Conservation (phyloP, 2,113 vertebrate species). For the Chloroceryle aenea region DNA sequence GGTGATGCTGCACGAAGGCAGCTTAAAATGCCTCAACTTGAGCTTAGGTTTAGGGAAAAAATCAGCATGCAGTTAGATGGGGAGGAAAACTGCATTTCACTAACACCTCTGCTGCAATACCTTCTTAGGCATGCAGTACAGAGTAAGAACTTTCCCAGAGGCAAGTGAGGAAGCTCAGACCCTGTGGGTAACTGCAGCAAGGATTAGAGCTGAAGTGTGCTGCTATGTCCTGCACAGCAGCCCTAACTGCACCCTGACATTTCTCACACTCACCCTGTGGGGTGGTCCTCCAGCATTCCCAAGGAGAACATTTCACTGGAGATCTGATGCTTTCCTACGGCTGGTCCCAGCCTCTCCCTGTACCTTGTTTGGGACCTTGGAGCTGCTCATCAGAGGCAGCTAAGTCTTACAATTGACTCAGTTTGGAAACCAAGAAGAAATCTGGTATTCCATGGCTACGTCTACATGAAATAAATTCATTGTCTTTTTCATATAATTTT, state of each 20-base stretch:
- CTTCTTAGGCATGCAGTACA: neutral
- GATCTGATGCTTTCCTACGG: neutral
- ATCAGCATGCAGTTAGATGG: neutral
- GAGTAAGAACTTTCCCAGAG: neutral
- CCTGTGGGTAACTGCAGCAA: rapidly evolving
- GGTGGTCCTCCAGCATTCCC: rapidly evolving
- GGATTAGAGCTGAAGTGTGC: neutral
- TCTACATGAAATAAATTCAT: neutral
- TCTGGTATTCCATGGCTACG: neutral
- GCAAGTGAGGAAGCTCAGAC: neutral
- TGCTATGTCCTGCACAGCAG: rapidly evolving
- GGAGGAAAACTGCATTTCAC: neutral
- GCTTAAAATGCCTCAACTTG: neutral
- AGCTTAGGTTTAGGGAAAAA: neutral
- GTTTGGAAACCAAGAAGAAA: neutral
- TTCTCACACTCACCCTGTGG: rapidly evolving
- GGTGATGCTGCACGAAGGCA: neutral
- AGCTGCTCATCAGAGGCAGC: neutral
- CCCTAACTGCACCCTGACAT: neutral
- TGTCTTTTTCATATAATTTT: neutral
- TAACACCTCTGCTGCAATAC: neutral
- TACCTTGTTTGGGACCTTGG: neutral
- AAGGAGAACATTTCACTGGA: neutral
- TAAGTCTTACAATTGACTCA: neutral
- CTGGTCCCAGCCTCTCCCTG: neutral